These are phyloP conservation scores for Coranthus polyacanthus DNA, from an alignment of 2,797 vertebrate species.

Conservation along the genomic window DNA sequence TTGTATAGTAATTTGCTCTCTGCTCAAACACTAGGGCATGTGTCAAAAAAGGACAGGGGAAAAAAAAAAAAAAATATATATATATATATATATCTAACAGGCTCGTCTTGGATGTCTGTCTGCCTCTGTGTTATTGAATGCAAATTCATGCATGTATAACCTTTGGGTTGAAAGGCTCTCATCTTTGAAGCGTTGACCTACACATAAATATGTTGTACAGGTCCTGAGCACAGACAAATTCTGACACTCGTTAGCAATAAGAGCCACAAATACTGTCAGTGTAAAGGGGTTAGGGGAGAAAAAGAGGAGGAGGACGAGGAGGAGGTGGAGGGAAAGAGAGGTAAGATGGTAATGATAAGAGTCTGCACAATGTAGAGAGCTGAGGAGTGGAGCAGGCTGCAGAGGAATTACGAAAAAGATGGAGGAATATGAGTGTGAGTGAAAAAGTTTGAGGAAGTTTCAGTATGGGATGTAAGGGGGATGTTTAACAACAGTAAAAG, in stretches of 20 bases:
- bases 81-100: constrained; percentile 46
- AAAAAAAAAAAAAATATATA: background rate
- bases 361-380: constrained; percentile 21
- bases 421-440: constrained; percentile 13
- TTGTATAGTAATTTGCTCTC: constrained; percentile 75
- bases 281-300: constrained; percentile 48
- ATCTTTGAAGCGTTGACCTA: constrained; percentile 87
- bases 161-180: constrained; percentile 86
- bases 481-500: constrained; percentile 13
- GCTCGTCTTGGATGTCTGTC: constrained; percentile 62
- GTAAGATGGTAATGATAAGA: constrained; percentile 47
- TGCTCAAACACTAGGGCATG: constrained; percentile 65
- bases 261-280: constrained; percentile 69
- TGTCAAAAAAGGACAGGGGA: constrained; percentile 63
- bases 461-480: constrained; percentile 18
- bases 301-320: constrained; percentile 13
- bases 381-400: constrained; percentile 25
- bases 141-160: constrained; percentile 88
- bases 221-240: constrained; percentile 83
- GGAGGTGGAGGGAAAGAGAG: constrained; percentile 11
- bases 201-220: constrained; percentile 82
- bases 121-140: constrained; percentile 74
- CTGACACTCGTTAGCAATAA: constrained; percentile 83
- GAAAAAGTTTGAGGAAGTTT: constrained; percentile 48
- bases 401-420: constrained; percentile 11